Base-by-base conservation (phyloP, 2,113 vertebrate species). In the Mustela lutreola region DNA sequence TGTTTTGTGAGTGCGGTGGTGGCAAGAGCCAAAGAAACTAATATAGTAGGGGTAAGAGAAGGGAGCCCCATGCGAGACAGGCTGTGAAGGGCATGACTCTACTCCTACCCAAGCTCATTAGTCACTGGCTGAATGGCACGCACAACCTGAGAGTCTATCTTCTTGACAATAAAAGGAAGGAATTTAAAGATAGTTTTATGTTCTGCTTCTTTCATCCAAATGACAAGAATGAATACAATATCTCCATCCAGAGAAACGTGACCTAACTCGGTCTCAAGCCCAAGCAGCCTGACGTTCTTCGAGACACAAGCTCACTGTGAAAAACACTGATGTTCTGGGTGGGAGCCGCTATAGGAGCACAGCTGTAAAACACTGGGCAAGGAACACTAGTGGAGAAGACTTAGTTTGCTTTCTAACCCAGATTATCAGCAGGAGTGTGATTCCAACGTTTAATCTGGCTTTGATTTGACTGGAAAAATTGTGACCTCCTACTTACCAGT, bases 11-110 rank as follows among this genome's bases (percentile, higher is more conserved):
- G 87, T 88, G 92, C 24, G 22, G 62, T 85, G 93, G 97, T 87
- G 84, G 98, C 80, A 97, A 88, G 78, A 97, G 28, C 81, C 98
- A 98, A 97, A 87, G 91, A 97, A 97, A 98, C 91, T 50, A 98
- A 97, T 92, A 97, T 91, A 95, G 95, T 0, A 65, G 93, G 53
- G 95, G 15, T 76, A 95, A 98, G 96, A 96, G 95, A 98, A 95
- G 96, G 85, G 62, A 97, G 93, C 21, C 5, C 4, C 33, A 63
- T 67, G 96, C 87, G 97, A 97, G 95, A 63, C 67, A 96, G 98
- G 98, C 97, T 73, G 63, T 97, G 98, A 98, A 98, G 97, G 97
- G 98, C 94, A 89, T 3, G 86, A 83, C 83, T 92, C 82, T 24
- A 45, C 94, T 91, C 67, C 92, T 0, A 0, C 67, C 73, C 73